Conservation (phyloP, 1,140 invertebrate genomes). For the Orussus abietinus region DNA sequence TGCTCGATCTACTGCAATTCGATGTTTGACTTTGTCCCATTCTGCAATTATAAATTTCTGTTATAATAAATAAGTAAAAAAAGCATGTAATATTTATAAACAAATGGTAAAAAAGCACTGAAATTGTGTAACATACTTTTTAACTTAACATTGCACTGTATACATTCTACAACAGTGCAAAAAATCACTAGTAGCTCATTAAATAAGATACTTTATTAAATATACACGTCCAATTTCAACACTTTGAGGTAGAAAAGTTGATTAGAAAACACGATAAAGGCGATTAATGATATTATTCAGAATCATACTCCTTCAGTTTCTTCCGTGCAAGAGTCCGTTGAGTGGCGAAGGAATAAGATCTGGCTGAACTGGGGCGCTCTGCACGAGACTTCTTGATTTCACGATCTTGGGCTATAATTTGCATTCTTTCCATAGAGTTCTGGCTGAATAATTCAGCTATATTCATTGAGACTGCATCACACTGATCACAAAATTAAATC, state of each 20-base stretch:
- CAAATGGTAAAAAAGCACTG: too few relatives aligned
- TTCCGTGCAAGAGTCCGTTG: constrained; percentile 49
- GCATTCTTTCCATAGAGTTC: constrained; percentile 36
- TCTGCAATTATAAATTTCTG: constrained; percentile 28
- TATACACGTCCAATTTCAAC: too few relatives aligned
- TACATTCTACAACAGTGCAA: too few relatives aligned
- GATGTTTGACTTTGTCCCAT: constrained; percentile 28
- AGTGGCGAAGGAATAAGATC: constrained; percentile 51
- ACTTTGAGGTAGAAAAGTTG: too few relatives aligned
- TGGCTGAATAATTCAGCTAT: constrained; percentile 47
- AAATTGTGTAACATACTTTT: too few relatives aligned
- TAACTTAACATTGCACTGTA: too few relatives aligned
- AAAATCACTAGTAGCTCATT: too few relatives aligned
- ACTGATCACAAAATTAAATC: constrained; percentile 24
- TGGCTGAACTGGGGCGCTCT: constrained; percentile 45
- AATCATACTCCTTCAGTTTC: constrained; percentile 48
- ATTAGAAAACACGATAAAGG: too few relatives aligned
- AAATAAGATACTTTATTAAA: too few relatives aligned
- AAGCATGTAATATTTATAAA: not conserved
- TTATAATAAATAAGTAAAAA: not conserved
- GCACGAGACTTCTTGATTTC: constrained; percentile 39
- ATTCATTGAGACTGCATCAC: constrained; percentile 48
- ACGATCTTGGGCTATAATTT: constrained; percentile 47
- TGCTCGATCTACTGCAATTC: constrained; percentile 28
- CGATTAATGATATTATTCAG: constrained; percentile 19